Base-by-base conservation (phyloP, 2,113 vertebrate genomes). In the zebrafish (Danio rerio) region DNA sequence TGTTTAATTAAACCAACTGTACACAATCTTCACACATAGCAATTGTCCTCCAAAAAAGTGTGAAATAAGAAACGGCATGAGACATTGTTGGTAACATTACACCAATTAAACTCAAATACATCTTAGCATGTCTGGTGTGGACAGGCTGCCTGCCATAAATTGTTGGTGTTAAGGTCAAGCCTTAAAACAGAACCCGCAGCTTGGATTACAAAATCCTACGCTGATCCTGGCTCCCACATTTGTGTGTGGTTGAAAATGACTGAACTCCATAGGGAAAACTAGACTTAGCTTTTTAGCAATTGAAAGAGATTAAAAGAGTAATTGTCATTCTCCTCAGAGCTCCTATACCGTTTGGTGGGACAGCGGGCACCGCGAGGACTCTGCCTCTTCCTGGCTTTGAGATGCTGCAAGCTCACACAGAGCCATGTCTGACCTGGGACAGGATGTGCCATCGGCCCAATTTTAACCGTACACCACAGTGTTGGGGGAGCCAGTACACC, bases 391-490 rank as follows among this genome's bases (percentile, higher is more conserved):
- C 91, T 15, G 74, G 89, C 0, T 0, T 77, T 9, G 91, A 92
- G n/a, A 87, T 89, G 42, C 50, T 50, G 13, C 91, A 93, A 2
- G 40, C 81, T 9, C 80, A 56, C 0, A 86, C 81, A 9, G 93
- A 94, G 81, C 88, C 89, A 74, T 84, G 83, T 70, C 92, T 90
- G 0, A 89, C 82, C 71, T 88, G 94, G 92, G 91, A 95, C 59
- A 90, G 93, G 31, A 92, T 96, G n/a, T 89, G 92, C 56, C 89
- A 90, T 50, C 91, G 95, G 73, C 95, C 89, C 87, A 93, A 88
- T 88, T 97, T 97, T 91, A 97, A 97, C 91, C 91, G 95, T 62
- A 87, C 81, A 18, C 91, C 96, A 0, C 93, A 82, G 9, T 95
- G 95, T 13, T 96, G 96, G 91, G 53, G 56, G 88, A 88, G 86